A percentile compares a stretch with the other conserved stretches of the same genome.
Evolutionary conservation across 92 coral and sea anemone species (phyloP).

Genomic region (Porites divaricata): DNA sequence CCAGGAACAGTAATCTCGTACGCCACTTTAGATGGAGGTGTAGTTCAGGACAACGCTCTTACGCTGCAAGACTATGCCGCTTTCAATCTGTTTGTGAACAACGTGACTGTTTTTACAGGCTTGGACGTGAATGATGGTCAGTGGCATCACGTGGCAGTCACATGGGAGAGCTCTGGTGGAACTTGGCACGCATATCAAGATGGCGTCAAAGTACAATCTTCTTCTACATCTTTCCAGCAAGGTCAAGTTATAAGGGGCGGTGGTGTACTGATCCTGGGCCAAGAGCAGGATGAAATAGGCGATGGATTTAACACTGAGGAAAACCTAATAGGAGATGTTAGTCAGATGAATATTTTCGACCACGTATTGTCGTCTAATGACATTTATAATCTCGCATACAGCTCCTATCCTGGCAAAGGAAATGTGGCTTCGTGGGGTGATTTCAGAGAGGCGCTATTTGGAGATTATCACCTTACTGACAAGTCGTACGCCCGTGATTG

Average conservation of each 20-base stretch:
- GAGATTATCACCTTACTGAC: conserved; percentile 55
- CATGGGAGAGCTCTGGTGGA: conserved; percentile 77
- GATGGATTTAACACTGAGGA: conserved; percentile 88
- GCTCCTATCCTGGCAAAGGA: conserved; percentile 71
- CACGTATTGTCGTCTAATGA: conserved; percentile 63
- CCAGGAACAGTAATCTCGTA: conserved; percentile 80
- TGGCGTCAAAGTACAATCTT: conserved; percentile 44
- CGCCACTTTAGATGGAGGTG: conserved; percentile 55
- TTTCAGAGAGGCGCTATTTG: conserved; percentile 70
- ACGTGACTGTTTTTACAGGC: conserved; percentile 62
- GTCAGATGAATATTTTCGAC: conserved; percentile 83
- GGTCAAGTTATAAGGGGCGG: conserved; percentile 74
- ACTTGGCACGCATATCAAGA: conserved; percentile 76
- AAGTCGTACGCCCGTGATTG: conserved; percentile 72
- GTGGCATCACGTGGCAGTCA: conserved; percentile 94
- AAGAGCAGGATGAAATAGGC: conserved; percentile 82
- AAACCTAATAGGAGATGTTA: conserved; percentile 75
- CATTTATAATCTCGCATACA: conserved; percentile 67
- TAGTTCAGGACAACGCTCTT: conserved; percentile 80
- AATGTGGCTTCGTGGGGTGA: conserved; percentile 87
- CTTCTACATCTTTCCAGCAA: conserved; percentile 65
- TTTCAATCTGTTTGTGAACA: conserved; percentile 69
- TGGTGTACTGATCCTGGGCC: conserved; percentile 84
- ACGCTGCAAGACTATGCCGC: conserved; percentile 75
- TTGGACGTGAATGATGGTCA: conserved; percentile 64